Percentiles rank a stretch among this genome's conserved stretches.
phyloP scores from a whole-genome alignment of 2,888 invertebrate species.

The Drosophila paramelanica region DNA sequence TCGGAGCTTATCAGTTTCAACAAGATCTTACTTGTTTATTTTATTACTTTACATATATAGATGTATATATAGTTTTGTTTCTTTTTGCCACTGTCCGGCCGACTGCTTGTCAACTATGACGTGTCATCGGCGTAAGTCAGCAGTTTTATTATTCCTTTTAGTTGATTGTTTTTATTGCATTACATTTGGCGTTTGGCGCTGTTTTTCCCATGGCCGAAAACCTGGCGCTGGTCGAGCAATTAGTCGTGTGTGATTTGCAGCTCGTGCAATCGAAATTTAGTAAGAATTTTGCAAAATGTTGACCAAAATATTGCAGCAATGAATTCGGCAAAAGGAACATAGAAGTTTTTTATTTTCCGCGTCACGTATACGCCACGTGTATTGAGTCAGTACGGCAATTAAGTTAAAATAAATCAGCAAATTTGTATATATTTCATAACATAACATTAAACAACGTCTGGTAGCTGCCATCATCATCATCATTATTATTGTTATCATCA shows the following conservation, averaged over 20 bases:
- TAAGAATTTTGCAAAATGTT: slow-evolving; percentile 51
- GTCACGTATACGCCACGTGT: slow-evolving; percentile 31
- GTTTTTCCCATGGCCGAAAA: slow-evolving; percentile 39
- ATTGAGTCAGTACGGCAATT: background rate
- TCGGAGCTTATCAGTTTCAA: background rate
- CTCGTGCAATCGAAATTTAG: slow-evolving; percentile 53
- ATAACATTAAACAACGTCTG: slow-evolving; percentile 8
- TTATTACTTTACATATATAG: background rate
- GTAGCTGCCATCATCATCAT: slow-evolving; percentile 10
- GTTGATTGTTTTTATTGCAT: slow-evolving; percentile 53
- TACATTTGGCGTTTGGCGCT: slow-evolving; percentile 33
- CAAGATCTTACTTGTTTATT: no score
- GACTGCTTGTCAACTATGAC: slow-evolving; percentile 47
- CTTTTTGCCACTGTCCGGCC: background rate
- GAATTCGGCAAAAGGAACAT: slow-evolving; percentile 5
- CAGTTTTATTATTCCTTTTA: slow-evolving; percentile 64
- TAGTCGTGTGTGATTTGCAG: slow-evolving; percentile 63
- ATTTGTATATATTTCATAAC: slow-evolving; percentile 25
- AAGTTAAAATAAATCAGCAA: slow-evolving; percentile 4
- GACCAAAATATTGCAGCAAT: slow-evolving; percentile 8
- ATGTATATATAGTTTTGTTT: background rate
- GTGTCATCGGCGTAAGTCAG: slow-evolving; percentile 69
- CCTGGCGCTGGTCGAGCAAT: slow-evolving; percentile 42
- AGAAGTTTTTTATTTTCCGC: slow-evolving; percentile 2
- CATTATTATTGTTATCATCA: slow-evolving; percentile 14